A percentile compares a stretch with the other conserved stretches of the same genome.
Evolutionary conservation across 2,113 vertebrate species (phyloP).

Genomic region (Embiotoca jacksoni): DNA sequence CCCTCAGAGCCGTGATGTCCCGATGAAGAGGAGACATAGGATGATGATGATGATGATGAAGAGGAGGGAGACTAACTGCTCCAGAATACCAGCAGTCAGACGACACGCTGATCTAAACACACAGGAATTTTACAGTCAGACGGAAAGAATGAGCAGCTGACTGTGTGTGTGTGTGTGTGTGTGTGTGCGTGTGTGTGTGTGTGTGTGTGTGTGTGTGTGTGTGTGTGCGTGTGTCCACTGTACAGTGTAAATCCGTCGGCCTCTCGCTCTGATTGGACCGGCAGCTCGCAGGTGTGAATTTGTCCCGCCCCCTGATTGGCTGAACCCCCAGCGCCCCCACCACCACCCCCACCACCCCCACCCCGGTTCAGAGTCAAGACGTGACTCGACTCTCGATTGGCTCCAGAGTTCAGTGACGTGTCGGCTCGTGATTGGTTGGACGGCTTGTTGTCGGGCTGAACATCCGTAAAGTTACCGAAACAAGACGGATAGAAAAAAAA

Average conservation of each 20-base stretch:
- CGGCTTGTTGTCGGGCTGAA: constrained; percentile 9
- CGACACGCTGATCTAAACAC: constrained; percentile 30
- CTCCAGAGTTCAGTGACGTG: not conserved
- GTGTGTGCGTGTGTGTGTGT: too few relatives aligned
- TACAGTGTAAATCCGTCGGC: constrained; percentile 26
- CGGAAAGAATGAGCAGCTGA: constrained; percentile 67
- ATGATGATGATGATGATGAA: too few relatives aligned
- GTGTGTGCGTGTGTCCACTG: constrained; percentile 11
- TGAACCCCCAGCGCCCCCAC: not conserved
- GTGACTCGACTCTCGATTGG: too few relatives aligned
- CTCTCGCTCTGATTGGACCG: constrained; percentile 10
- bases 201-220: too few relatives aligned
- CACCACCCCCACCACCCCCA: too few relatives aligned
- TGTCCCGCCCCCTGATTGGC: constrained; percentile 23
- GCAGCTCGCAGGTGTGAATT: not conserved
- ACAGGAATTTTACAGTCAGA: constrained; percentile 51
- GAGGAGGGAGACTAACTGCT: not conserved
- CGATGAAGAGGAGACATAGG: too few relatives aligned
- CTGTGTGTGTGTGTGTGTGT: not conserved
- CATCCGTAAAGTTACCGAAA: not conserved
- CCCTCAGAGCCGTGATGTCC: too few relatives aligned
- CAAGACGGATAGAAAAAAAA: not conserved
- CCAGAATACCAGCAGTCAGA: constrained; percentile 1
- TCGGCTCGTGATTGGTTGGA: not conserved
- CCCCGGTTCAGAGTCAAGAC: too few relatives aligned